Conservation (phyloP, 2,888 invertebrate species). For the Drosophila neutralis region DNA sequence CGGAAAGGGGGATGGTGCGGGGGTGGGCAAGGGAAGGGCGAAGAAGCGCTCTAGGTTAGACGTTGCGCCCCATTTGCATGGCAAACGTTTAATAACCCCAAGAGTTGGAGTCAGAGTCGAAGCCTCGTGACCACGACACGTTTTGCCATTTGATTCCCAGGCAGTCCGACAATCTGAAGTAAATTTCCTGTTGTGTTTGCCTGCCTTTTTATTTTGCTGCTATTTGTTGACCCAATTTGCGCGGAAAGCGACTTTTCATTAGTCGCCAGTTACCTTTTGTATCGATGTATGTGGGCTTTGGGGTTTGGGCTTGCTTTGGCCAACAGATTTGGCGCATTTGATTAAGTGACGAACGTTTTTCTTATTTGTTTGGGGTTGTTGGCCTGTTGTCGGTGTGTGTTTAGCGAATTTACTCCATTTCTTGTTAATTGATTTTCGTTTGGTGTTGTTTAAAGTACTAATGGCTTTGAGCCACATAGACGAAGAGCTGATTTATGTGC, state of each 20-base stretch:
- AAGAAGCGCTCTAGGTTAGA: constrained; percentile 29
- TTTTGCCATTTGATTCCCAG: constrained; percentile 74
- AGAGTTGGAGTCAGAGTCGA: constrained; percentile 3
- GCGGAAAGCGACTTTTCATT: constrained; percentile 76
- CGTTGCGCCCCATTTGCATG: constrained; percentile 32
- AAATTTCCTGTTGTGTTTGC: constrained; percentile 63
- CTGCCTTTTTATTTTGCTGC: constrained; percentile 40
- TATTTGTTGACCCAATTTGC: constrained; percentile 70
- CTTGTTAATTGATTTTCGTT: constrained; percentile 59
- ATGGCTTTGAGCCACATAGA: constrained; percentile 24
- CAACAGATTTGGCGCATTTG: constrained; percentile 53
- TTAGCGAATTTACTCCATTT: constrained; percentile 58
- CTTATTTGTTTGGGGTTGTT: constrained; percentile 43
- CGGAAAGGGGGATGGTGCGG: constrained; percentile 3
- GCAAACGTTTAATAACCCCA: constrained; percentile 27
- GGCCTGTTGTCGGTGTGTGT: constrained; percentile 34
- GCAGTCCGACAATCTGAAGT: constrained; percentile 68
- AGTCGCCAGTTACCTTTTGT: constrained; percentile 55
- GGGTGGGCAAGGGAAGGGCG: neutral
- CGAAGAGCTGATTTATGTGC: constrained; percentile 20
- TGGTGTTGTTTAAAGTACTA: constrained; percentile 38
- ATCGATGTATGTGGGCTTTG: constrained; percentile 15
- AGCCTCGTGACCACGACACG: constrained; percentile 62
- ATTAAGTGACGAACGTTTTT: constrained; percentile 48
- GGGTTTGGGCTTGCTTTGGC: constrained; percentile 18